phyloP scores from a whole-genome alignment of 2,797 vertebrate genomes.

The Tapirus indicus region DNA sequence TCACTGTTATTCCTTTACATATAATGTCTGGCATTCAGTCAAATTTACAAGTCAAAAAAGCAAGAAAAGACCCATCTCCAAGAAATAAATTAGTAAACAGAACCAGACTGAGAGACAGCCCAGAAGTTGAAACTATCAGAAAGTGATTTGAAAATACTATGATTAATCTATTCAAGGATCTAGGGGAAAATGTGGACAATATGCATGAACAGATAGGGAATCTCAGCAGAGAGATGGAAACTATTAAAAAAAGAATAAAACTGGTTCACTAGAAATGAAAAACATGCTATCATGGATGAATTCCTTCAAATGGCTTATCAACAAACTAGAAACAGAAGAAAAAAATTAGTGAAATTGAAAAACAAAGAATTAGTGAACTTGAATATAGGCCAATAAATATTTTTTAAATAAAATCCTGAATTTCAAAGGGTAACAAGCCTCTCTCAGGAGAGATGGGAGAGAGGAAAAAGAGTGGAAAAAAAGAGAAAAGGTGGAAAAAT shows the following conservation, averaged over 20 bases:
- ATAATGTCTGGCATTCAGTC: not conserved
- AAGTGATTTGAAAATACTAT: not conserved
- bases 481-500: not conserved
- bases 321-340: not conserved
- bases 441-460: not conserved
- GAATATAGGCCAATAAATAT: not conserved
- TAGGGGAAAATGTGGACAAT: not conserved
- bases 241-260: not conserved
- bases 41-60: not conserved
- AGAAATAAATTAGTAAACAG: not conserved
- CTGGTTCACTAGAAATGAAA: not conserved
- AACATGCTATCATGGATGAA: not conserved
- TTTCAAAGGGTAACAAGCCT: not conserved
- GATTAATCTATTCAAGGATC: not conserved
- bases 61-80: not conserved
- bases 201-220: not conserved
- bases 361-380: not conserved
- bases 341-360: not conserved
- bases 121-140: not conserved
- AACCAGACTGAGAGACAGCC: not conserved
- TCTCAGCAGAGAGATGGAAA: not conserved
- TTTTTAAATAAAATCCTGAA: not conserved
- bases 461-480: not conserved
- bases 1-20: not conserved
- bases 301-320: not conserved